These are phyloP conservation scores for Chrysaora quinquecirrha DNA, from an alignment of 30 jellyfish, hydroid and myxozoan genomes.

Conservation along the genomic window DNA sequence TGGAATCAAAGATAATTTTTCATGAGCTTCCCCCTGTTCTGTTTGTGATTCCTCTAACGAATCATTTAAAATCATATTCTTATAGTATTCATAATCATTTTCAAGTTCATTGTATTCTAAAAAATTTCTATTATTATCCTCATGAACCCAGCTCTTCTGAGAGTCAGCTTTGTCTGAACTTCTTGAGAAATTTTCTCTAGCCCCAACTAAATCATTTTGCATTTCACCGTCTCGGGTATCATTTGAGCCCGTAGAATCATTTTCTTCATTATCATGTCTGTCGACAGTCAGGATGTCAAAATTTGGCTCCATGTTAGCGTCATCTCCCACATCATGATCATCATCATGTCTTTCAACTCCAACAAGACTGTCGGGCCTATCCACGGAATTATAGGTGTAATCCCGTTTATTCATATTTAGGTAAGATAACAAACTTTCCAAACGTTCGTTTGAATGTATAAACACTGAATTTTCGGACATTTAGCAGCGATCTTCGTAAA, in stretches of 20 bases:
- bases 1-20: neutral
- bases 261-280: neutral
- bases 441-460: constrained; percentile 41
- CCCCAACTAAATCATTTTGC: neutral
- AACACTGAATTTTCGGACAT: neutral
- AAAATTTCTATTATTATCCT: neutral
- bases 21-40: neutral
- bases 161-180: neutral
- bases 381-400: neutral
- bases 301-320: neutral
- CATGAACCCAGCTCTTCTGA: no score
- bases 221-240: neutral
- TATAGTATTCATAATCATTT: constrained; percentile 12
- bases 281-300: neutral
- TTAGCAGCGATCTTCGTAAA: neutral
- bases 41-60: constrained; percentile 8
- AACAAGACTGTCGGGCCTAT: no score
- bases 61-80: constrained; percentile 7
- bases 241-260: neutral
- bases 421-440: constrained; percentile 28
- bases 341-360: neutral
- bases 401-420: neutral
- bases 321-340: constrained; percentile 12
- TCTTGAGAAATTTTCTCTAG: neutral
- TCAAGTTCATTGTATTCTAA: constrained; percentile 4